Evolutionary conservation across 2,797 vertebrate species (phyloP), one percentile per base, ranked within the genome.

Genomic region (Micromesistius poutassou): DNA sequence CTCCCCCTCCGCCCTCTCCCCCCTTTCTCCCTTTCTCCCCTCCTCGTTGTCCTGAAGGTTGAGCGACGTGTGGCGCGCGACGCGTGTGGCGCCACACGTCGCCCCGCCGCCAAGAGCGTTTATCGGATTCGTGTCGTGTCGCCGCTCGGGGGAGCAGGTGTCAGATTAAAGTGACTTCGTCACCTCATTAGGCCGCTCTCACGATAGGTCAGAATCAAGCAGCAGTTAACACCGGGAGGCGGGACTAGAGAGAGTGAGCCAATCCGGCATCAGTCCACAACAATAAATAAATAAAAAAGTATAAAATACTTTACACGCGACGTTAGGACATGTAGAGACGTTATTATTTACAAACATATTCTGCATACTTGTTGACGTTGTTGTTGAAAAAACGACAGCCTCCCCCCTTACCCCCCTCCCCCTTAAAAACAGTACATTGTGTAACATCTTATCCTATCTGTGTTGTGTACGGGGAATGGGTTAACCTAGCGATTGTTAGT

Each of bases 81-180:
- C 10, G 40, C 13, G 40, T 42, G 40, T 12, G 12, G 10, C 40
- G 12, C 40, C 40, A 14, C 40, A 14, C 10, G 40, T 13, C 40
- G 40, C 40, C 40, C 40, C 46, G 12, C 33, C 33, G 46, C 46
- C 46, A 19, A 55, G 10, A 19, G 46, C 16, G 13, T 55, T 55
- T 55, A 55, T 4, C 19, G 16, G 46, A 19, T 55, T 55, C 16
- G 46, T 1, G 46, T 55, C 19, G 46, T 55, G 89, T 85, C 89
- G 62, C 74, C 50, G 70, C 83, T 79, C 81, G 78, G 73, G 71
- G 62, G 76, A 42, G 68, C 77, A 75, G 74, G 75, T 79, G 83
- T 85, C 89, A 90, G 89, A 91, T 89, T 89, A 90, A 84, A 87
- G 75, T n/a, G 62, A 88, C 78, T 78, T 82, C 78, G 81, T 83